Conservation (phyloP, 2,113 vertebrate genomes). For the Helogale parvula region DNA sequence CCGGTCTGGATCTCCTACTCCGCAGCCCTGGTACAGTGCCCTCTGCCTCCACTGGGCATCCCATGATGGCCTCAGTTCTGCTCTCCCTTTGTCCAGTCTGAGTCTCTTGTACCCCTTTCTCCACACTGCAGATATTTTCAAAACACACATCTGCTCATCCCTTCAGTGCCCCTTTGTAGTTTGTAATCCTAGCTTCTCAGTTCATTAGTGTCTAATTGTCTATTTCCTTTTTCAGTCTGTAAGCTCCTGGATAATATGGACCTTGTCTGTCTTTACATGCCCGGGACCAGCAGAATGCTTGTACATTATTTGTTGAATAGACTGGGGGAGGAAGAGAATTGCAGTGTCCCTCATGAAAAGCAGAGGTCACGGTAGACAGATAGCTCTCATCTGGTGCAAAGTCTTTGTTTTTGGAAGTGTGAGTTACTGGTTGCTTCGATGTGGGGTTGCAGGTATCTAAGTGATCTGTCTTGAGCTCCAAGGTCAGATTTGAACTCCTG, state of each 20-base stretch:
- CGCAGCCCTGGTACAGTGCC: neutral
- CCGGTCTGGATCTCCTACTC: neutral
- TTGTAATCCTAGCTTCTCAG: neutral
- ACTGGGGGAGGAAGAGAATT: neutral
- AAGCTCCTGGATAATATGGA: neutral
- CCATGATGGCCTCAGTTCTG: neutral
- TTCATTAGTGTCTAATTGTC: neutral
- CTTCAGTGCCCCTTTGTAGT: neutral
- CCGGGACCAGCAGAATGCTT: neutral
- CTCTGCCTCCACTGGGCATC: neutral
- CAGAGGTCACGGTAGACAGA: neutral
- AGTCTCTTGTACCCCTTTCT: neutral
- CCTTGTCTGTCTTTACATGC: neutral
- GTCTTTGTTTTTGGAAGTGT: neutral
- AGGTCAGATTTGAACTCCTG: neutral
- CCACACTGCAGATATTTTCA: neutral
- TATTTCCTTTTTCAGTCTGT: neutral
- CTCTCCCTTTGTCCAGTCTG: neutral
- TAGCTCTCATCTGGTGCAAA: neutral
- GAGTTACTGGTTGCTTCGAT: neutral
- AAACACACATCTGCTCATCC: neutral
- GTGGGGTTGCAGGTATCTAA: neutral
- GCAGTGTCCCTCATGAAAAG: neutral
- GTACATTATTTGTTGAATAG: neutral
- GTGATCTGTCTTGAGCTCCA: neutral